Percentiles rank a stretch among this genome's conserved stretches.
phyloP scores from a whole-genome alignment of 2,797 vertebrate genomes.

The Spatula versicolor region DNA sequence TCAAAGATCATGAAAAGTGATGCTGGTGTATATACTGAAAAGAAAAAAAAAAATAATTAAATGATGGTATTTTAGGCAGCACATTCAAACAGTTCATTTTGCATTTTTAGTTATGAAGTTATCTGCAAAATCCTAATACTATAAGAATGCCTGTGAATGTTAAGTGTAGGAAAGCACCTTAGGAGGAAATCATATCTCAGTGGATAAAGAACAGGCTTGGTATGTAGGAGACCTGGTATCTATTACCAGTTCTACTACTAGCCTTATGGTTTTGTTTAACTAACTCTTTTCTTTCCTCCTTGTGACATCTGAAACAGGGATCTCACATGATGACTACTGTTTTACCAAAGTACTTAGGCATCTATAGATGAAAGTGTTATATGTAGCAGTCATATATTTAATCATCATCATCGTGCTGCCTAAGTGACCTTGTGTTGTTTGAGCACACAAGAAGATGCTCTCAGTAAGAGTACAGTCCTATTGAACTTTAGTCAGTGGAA shows the following conservation, averaged over 20 bases:
- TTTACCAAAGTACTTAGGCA: neutral
- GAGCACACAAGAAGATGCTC: neutral
- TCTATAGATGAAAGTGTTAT: neutral
- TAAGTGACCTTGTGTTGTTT: neutral
- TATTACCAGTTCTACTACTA: neutral
- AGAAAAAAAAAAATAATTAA: neutral
- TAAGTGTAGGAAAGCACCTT: neutral
- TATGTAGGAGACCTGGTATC: neutral
- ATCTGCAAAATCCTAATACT: neutral
- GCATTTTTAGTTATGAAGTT: neutral
- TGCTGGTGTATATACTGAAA: neutral
- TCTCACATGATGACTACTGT: neutral
- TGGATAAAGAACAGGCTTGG: neutral
- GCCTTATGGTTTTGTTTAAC: neutral
- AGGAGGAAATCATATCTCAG: neutral
- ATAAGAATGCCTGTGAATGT: neutral
- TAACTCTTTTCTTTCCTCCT: neutral
- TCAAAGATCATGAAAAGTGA: neutral
- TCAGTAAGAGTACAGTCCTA: neutral
- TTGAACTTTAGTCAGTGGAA: neutral
- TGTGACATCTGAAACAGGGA: neutral
- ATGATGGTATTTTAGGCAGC: neutral
- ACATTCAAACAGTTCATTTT: neutral
- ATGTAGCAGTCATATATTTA: accelerated
- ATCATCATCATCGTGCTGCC: neutral